A percentile compares a stretch with the other conserved stretches of the same genome.
These are phyloP conservation scores for Temnothorax nylanderi DNA, from an alignment of 1,140 invertebrate genomes.

Conservation along the genomic window DNA sequence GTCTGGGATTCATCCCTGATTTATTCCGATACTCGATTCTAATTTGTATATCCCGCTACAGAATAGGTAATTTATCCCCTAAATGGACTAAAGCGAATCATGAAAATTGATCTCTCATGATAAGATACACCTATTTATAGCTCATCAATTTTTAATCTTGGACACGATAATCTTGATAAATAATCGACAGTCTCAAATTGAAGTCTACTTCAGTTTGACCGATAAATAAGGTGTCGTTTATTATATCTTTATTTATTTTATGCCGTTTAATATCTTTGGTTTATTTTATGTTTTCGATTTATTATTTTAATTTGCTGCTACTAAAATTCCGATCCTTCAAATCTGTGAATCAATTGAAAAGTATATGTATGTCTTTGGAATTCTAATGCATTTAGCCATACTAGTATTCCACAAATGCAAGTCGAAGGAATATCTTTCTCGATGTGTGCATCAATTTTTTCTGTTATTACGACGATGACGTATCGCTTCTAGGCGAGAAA, in stretches of 20 bases:
- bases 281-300: not conserved
- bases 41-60: conserved; percentile 27
- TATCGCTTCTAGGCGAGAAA: not conserved
- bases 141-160: conserved; percentile 20
- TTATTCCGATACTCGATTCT: conserved; percentile 44
- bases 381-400: not conserved
- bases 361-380: not conserved
- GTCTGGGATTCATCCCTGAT: conserved; percentile 18
- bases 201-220: not conserved
- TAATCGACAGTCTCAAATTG: not conserved
- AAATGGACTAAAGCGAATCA: not conserved
- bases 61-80: not conserved
- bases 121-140: conserved; percentile 30
- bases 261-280: no score
- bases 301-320: not conserved
- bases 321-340: not conserved
- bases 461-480: not conserved
- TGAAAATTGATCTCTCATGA: conserved; percentile 13
- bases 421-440: not conserved
- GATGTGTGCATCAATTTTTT: not conserved
- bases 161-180: conserved; percentile 7
- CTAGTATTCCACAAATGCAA: not conserved
- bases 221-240: conserved; percentile 22
- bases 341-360: not conserved
- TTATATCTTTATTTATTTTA: not conserved